Percentiles rank a stretch among this genome's conserved stretches.
phyloP scores from a whole-genome alignment of 2,888 invertebrate species.

The Dugesia japonica region DNA sequence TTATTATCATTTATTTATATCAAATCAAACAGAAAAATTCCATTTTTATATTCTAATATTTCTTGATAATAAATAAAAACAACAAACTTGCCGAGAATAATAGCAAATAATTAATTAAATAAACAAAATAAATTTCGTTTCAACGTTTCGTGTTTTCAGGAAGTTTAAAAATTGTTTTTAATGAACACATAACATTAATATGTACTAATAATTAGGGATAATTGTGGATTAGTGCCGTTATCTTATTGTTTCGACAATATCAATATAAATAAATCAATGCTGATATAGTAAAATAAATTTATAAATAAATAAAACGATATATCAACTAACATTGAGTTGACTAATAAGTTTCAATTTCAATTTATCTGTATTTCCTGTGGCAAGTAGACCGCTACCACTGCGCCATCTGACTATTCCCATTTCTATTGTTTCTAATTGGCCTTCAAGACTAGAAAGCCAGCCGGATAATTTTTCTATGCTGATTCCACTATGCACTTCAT shows the following conservation, averaged over 20 bases:
- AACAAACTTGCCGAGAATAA: no score
- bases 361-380: neutral
- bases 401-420: conserved; percentile 12
- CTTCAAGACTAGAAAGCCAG: conserved; percentile 12
- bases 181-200: neutral
- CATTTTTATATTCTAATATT: no score
- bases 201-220: neutral
- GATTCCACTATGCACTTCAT: neutral
- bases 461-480: neutral
- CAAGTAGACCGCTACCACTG: neutral
- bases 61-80: no score
- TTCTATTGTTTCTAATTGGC: neutral
- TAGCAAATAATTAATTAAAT: no score
- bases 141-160: no score
- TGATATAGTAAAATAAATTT: neutral
- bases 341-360: neutral
- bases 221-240: no score
- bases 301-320: neutral
- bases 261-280: neutral
- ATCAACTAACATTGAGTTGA: neutral
- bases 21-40: no score
- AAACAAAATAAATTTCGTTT: no score
- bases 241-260: no score
- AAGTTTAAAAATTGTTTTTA: no score
- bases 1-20: no score